Percentiles rank a stretch among this genome's conserved stretches.
These are phyloP conservation scores for Aleiodes alternator DNA, from an alignment of 2,888 invertebrate genomes.

Conservation along the genomic window DNA sequence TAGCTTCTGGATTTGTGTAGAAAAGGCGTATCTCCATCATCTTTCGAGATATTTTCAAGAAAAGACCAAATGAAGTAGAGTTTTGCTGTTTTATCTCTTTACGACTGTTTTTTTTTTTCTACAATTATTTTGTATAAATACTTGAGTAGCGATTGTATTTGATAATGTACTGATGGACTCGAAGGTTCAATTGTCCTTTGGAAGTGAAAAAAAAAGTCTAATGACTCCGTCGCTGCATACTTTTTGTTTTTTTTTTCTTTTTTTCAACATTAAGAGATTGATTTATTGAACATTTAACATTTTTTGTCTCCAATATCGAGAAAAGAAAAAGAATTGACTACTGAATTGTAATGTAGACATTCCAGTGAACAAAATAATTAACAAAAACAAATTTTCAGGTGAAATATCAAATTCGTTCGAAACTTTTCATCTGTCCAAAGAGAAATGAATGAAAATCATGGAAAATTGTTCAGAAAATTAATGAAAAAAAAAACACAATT, in stretches of 20 bases:
- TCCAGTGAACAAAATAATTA: no score
- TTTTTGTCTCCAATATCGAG: background rate
- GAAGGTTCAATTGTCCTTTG: slow-evolving; percentile 22
- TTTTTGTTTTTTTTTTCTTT: slow-evolving; percentile 28
- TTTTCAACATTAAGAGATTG: slow-evolving; percentile 13
- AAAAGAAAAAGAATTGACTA: slow-evolving; percentile 5
- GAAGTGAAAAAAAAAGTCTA: slow-evolving; percentile 23
- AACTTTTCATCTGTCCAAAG: slow-evolving; percentile 29
- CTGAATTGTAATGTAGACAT: background rate
- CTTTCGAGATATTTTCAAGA: background rate
- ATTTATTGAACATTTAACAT: background rate
- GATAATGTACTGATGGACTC: slow-evolving; percentile 13
- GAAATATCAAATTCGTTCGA: slow-evolving; percentile 60
- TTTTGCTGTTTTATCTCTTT: no score
- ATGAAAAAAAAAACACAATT: slow-evolving; percentile 44
- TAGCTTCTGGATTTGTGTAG: no score
- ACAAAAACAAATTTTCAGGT: background rate
- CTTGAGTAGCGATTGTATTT: slow-evolving; percentile 19
- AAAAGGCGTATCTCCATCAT: background rate
- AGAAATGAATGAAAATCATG: slow-evolving; percentile 42
- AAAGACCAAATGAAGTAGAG: background rate
- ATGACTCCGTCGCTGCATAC: slow-evolving; percentile 24
- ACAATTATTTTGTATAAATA: background rate
- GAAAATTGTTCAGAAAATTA: slow-evolving; percentile 50
- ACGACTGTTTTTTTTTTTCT: background rate